Percentiles rank a stretch among this genome's conserved stretches.
These are phyloP conservation scores for Eulemur macaco DNA, from an alignment of 2,113 vertebrate species.

Conservation along the genomic window DNA sequence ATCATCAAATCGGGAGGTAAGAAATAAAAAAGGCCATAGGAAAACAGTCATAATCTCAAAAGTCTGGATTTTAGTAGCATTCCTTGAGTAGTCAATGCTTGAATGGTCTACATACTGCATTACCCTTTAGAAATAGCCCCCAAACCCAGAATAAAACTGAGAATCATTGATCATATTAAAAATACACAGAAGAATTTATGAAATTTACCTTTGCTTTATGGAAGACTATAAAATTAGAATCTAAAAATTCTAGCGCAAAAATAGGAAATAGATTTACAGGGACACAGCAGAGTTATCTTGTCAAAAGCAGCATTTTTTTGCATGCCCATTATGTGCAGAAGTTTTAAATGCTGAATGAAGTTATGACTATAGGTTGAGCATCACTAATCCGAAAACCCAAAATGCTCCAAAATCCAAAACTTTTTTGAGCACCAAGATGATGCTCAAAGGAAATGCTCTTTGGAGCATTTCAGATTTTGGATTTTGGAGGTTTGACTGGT, in stretches of 20 bases:
- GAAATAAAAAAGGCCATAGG: not conserved
- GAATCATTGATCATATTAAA: not conserved
- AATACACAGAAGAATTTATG: slow-evolving; percentile 22
- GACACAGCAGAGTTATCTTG: not conserved
- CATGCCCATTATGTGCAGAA: not conserved
- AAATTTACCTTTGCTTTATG: slow-evolving; percentile 37
- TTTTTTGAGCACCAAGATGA: not conserved
- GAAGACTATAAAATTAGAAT: slow-evolving; percentile 13
- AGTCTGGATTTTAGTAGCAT: slow-evolving; percentile 21
- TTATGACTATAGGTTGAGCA: not conserved
- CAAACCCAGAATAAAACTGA: slow-evolving; percentile 27
- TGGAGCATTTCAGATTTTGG: not conserved
- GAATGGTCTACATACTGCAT: not conserved
- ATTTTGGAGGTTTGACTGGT: not conserved
- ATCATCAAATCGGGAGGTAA: not conserved
- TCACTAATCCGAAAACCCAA: not conserved
- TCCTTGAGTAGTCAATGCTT: not conserved
- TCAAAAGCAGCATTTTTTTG: slow-evolving; percentile 46
- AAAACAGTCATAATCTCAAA: slow-evolving; percentile 31
- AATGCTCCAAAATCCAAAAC: not conserved
- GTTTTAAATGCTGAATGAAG: not conserved
- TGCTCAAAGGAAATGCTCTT: not conserved
- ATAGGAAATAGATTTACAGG: slow-evolving; percentile 30
- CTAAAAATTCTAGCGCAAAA: slow-evolving; percentile 22
- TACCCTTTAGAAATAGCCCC: slow-evolving; percentile 23